Conservation (phyloP, 2,888 invertebrate genomes). For the Apocheima hispidaria region DNA sequence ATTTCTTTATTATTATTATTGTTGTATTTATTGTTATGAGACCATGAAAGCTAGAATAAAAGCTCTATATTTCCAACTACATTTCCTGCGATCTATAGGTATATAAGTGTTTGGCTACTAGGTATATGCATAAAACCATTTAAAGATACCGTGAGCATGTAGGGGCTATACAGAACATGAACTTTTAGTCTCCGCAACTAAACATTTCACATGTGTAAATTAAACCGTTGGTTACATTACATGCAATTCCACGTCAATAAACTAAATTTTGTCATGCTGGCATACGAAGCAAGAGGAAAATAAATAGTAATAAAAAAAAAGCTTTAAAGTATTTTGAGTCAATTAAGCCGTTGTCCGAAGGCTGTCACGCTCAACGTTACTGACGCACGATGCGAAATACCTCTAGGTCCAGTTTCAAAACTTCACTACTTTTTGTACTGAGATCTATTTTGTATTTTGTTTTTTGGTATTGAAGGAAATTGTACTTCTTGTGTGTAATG, state of each 20-base stretch:
- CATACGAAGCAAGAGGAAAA: neutral
- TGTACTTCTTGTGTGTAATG: too few species aligned
- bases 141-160: neutral
- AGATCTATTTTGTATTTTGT: too few species aligned
- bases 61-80: neutral
- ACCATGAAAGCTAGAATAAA: neutral
- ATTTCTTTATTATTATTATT: neutral
- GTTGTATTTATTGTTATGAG: neutral
- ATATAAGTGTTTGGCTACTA: slow-evolving; percentile 1
- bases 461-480: too few species aligned
- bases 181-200: neutral
- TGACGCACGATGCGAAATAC: too few species aligned
- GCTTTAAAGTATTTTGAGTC: too few species aligned
- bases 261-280: neutral
- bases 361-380: too few species aligned
- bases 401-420: too few species aligned
- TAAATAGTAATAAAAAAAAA: neutral
- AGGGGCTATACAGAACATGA: neutral
- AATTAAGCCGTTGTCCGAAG: too few species aligned
- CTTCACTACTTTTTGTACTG: too few species aligned
- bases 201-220: slow-evolving; percentile 9
- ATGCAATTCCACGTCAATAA: neutral
- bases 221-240: neutral
- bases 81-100: neutral
- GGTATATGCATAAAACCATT: slow-evolving; percentile 10